Evolutionary conservation across 1,140 invertebrate species (phyloP), one percentile per base, ranked within the genome.

Genomic region (Nylanderia fulva): DNA sequence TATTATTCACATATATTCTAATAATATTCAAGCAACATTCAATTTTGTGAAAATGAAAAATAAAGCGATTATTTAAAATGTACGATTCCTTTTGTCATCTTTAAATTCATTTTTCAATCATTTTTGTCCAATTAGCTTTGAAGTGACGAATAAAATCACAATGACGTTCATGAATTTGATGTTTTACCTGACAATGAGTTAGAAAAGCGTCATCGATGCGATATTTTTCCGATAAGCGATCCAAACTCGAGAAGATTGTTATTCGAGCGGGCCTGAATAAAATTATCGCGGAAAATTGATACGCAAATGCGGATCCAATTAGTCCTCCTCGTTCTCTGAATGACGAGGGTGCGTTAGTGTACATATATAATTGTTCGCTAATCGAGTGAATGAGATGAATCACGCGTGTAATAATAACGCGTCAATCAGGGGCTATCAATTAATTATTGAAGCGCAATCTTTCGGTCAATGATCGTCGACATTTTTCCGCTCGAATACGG

Each of bases 301-400:
- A 33, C 61, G n/a, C 45, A 36, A 79, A 79, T 36, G 29, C n/a
- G 24, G 63, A 54, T 66, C 15, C 15, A 66, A 79, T 68, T 58
- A 68, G 29, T 33, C 29, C 18, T 33, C 6, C 33, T 74, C 58
- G 15, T 76, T 76, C 29, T 45, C 39, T 9, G 74, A 18, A 45
- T 42, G 56, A 45, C 27, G 9, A n/a, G 0, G n/a, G 3, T 7
- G 2, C 54, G 74, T 33, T 33, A 42, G 27, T 76, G 29, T 61
- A 33, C 63, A n/a, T 61, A 63, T 36, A 27, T 61, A 76, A 63
- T 39, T 48, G 56, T 29, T 2, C 24, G n/a, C 15, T 54, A 15
- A 79, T 58, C 27, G 29, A 68, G 21, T 42, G 33, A 79, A 79
- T 18, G 33, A 36, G 21, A 18, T 11, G 24, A 29, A 48, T 45